Evolutionary conservation across 2,113 vertebrate species (phyloP).

Genomic region (Gymnocephalus cernua): DNA sequence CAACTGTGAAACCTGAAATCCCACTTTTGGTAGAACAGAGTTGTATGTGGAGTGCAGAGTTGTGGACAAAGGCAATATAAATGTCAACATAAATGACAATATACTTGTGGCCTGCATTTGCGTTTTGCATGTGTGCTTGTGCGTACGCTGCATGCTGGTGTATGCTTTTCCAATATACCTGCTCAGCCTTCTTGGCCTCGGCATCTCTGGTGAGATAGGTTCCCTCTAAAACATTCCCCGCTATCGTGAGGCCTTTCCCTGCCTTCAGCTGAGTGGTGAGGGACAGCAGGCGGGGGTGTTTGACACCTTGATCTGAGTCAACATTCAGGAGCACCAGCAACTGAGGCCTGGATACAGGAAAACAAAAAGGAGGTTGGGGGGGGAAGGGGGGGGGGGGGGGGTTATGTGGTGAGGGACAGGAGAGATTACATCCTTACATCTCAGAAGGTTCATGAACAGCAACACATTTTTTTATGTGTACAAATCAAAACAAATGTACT

Average conservation of each 20-base stretch:
- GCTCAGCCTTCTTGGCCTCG: conserved; percentile 91
- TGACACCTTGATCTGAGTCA: conserved; percentile 88
- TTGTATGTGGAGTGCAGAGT: not conserved
- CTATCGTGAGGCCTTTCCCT: conserved; percentile 96
- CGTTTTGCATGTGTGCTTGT: not conserved
- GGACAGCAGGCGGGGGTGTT: conserved; percentile 93
- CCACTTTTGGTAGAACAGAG: not conserved
- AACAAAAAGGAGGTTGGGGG: not conserved
- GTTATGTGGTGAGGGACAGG: not conserved
- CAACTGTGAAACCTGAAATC: not conserved
- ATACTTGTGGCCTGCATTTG: not conserved
- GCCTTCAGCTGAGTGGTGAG: conserved; percentile 95
- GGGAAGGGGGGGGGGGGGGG: too few relatives aligned
- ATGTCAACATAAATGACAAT: not conserved
- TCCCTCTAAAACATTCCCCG: conserved; percentile 93
- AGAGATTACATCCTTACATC: not conserved
- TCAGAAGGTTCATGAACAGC: not conserved
- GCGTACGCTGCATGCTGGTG: not conserved
- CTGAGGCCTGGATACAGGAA: conserved; percentile 87
- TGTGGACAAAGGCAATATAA: not conserved
- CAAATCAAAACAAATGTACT: not conserved
- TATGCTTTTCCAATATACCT: conserved; percentile 81
- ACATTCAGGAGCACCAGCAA: conserved; percentile 92
- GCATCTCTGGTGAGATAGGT: conserved; percentile 90
- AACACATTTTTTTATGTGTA: not conserved